Evolutionary conservation across 2,113 vertebrate genomes (phyloP).

Genomic region (Sturnira hondurensis): DNA sequence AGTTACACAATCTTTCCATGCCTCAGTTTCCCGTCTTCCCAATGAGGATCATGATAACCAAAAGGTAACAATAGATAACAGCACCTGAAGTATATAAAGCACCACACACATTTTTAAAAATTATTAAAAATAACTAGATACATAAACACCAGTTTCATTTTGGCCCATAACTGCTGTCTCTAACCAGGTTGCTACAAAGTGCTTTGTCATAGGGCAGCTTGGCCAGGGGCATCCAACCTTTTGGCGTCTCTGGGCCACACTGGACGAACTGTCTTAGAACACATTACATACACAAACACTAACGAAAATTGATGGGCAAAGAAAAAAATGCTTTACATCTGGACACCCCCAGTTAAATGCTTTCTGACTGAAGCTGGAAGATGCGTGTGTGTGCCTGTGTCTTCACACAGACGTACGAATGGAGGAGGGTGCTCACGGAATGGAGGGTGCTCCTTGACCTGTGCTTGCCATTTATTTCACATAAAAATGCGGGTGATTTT

Average conservation of each 20-base stretch:
- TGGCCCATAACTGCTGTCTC: neutral
- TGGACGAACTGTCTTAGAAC: too few relatives aligned
- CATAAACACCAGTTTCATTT: neutral
- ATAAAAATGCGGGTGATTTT: neutral
- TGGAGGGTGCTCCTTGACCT: neutral
- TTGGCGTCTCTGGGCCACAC: too few relatives aligned
- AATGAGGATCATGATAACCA: neutral
- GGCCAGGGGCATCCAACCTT: too few relatives aligned
- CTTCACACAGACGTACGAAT: fast-evolving
- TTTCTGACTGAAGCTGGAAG: neutral
- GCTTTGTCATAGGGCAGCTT: neutral
- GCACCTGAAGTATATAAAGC: too few relatives aligned
- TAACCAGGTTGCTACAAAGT: neutral
- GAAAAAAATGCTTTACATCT: too few relatives aligned
- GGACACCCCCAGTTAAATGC: too few relatives aligned
- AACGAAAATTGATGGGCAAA: too few relatives aligned
- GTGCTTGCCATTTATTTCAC: neutral
- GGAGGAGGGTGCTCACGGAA: neutral
- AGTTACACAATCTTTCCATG: neutral
- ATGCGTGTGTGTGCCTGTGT: neutral
- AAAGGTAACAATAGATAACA: neutral
- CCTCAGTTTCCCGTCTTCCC: neutral
- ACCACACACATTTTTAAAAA: neutral
- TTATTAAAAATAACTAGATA: neutral
- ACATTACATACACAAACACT: too few relatives aligned